Evolutionary conservation across 2,888 invertebrate genomes (phyloP), one percentile per base, ranked within the genome.

Genomic region (Prenolepis imparis): DNA sequence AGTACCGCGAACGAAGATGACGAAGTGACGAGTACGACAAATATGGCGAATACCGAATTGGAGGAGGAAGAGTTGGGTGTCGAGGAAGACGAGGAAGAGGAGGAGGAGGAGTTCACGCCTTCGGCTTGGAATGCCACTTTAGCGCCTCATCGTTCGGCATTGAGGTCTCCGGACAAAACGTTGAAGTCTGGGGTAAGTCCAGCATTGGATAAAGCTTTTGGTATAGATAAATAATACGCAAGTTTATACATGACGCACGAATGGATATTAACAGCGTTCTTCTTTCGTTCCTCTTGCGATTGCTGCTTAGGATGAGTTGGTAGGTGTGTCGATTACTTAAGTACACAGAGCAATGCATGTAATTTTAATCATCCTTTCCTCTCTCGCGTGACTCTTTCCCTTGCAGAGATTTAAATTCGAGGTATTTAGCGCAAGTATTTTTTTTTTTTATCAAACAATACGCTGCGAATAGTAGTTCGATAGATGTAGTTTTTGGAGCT

Each of bases 111-210:
- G 91, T 97, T 97, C 94, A 96, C 97, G 83, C 97, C 97, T 8
- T 97, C 97, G 4, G 97, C 97, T 85, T 98, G 98, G 98, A 97
- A 98, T 94, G 97, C 97, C 90, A 96, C 96, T 91, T 96, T 97
- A 24, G 96, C 96, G 1, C 98, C 98, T n/a, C 95, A 96, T 72
- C 97, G 97, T 94, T 97, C 97, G 39, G 97, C 97, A 21, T 95
- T 98, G 24, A 95, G 96, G 85, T 96, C 96, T 74, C 96, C 96
- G 0, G 96, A 96, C 83, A 96, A 96, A 92, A 95, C 95, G 39
- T 74, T 92, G 68, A 95, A 94, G 88, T 92, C 94, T 83, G 92
- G 93, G 87, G 95, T 95, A 88, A 89, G 86, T 24, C 61, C 28
- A 28, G 52, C 41, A 66, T 36, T 52, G n/a, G 28, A 28, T 28